phyloP scores from a whole-genome alignment of 2,113 vertebrate species.

The Grammomys surdaster region DNA sequence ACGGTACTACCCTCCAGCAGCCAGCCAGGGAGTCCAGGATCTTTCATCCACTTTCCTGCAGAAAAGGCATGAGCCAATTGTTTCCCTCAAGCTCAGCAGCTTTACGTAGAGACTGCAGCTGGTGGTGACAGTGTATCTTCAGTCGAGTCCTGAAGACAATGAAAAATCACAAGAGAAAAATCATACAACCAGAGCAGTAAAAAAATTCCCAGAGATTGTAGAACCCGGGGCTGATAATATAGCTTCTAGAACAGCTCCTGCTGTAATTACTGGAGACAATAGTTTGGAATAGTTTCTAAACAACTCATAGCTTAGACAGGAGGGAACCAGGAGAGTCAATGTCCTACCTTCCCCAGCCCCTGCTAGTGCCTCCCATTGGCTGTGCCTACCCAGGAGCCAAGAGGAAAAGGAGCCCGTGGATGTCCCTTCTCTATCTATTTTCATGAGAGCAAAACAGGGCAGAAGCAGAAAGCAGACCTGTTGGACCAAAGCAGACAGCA shows the following conservation, averaged over 20 bases:
- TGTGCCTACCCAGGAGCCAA: neutral
- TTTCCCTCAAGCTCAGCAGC: neutral
- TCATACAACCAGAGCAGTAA: neutral
- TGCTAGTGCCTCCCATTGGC: neutral
- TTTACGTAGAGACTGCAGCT: neutral
- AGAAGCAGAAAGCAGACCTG: neutral
- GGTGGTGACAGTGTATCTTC: neutral
- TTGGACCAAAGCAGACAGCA: neutral
- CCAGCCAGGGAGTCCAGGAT: neutral
- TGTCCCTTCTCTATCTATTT: neutral
- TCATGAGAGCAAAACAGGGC: neutral
- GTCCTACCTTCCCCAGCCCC: neutral
- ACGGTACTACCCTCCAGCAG: neutral
- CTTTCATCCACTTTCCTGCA: neutral
- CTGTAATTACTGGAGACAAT: neutral
- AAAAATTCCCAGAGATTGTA: neutral
- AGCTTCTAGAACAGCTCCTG: neutral
- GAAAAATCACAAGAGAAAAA: neutral
- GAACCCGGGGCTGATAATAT: neutral
- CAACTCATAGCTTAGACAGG: neutral
- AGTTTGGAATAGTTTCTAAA: neutral
- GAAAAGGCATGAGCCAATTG: neutral
- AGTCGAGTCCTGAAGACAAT: neutral
- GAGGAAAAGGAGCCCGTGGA: neutral
- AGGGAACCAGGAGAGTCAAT: neutral